Evolutionary conservation across 2,888 invertebrate genomes (phyloP).

Genomic region (Xestia c-nigrum): DNA sequence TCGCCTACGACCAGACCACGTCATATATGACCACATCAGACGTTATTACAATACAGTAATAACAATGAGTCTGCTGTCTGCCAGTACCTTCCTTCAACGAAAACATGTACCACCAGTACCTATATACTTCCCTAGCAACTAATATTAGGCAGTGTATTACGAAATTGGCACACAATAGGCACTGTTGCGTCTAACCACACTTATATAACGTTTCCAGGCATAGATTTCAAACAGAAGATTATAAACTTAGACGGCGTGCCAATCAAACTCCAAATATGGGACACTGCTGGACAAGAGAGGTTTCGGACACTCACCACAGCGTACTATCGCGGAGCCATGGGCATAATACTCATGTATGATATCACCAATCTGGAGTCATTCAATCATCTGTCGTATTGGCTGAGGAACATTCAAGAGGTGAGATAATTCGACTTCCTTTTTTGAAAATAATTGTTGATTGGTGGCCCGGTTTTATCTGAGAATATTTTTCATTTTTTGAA

Average conservation of each 20-base stretch:
- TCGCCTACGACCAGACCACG: background rate
- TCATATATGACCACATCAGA: background rate
- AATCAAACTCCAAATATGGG: constrained; percentile 96
- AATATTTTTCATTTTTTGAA: constrained; percentile 31
- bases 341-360: constrained; percentile 97
- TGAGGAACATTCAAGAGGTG: constrained; percentile 97
- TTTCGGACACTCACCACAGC: constrained; percentile 96
- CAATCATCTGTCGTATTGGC: constrained; percentile 97
- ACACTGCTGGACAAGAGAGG: constrained; percentile 95
- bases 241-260: constrained; percentile 96
- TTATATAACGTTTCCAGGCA: constrained; percentile 90
- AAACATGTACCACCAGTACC: background rate
- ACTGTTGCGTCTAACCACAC: constrained; percentile 31
- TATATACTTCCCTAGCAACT: constrained; percentile 10
- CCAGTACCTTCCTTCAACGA: background rate
- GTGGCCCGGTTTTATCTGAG: background rate
- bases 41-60: background rate
- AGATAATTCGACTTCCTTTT: constrained; percentile 51
- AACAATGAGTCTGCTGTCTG: background rate
- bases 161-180: constrained; percentile 37
- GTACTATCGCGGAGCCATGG: constrained; percentile 97
- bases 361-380: constrained; percentile 97
- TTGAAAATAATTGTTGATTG: constrained; percentile 17
- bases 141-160: constrained; percentile 19
- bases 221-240: constrained; percentile 97